These are phyloP conservation scores for Gordius sp. DNA, from an alignment of 2,888 invertebrate genomes.

Conservation along the genomic window DNA sequence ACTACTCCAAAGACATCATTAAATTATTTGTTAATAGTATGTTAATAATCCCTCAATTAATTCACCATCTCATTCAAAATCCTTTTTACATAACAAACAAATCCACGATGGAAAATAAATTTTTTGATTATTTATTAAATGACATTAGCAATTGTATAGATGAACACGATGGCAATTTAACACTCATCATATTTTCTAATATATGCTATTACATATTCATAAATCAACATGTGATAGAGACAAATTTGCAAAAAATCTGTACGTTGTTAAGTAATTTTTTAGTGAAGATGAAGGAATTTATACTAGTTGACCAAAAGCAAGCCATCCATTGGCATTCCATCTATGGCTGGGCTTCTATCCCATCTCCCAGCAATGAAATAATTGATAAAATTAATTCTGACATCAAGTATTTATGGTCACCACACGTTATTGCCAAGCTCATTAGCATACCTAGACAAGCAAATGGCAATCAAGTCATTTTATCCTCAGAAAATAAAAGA, in stretches of 20 bases:
- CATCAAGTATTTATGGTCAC: not conserved
- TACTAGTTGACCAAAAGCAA: slow-evolving; percentile 1
- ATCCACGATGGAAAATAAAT: not conserved
- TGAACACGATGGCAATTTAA: not conserved
- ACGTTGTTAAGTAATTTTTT: not conserved
- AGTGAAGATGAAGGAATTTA: not conserved
- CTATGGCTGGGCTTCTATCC: not conserved
- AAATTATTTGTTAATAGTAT: not conserved
- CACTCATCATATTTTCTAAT: not conserved
- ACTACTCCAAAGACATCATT: not conserved
- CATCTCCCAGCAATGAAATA: not conserved
- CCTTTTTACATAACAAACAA: slow-evolving; percentile 3
- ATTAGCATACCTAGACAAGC: not conserved
- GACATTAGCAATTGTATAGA: not conserved
- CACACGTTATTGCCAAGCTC: not conserved
- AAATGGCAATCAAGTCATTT: too few relatives aligned
- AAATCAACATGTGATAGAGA: too few relatives aligned
- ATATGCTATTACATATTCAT: not conserved
- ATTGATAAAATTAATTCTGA: not conserved
- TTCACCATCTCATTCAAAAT: not conserved
- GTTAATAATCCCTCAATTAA: not conserved
- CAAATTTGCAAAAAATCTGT: too few relatives aligned
- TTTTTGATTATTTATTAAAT: not conserved
- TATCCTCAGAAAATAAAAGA: too few relatives aligned
- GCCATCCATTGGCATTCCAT: not conserved